Conservation (phyloP, 2,113 vertebrate species). For the Campylomormyrus tamandua region DNA sequence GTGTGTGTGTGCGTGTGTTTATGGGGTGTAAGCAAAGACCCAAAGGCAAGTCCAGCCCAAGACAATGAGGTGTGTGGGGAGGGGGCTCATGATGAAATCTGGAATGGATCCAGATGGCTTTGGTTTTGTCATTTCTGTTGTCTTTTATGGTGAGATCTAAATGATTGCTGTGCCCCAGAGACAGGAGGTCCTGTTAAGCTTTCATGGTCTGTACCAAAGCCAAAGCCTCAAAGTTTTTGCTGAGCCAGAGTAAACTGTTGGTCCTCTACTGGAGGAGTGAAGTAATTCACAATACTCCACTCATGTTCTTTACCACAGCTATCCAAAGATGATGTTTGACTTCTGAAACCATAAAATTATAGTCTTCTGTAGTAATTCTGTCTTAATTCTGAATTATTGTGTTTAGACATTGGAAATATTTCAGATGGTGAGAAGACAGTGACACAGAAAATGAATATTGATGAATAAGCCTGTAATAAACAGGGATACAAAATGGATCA, state of each 20-base stretch:
- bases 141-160: background rate
- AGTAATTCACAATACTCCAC: background rate
- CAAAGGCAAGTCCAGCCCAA: background rate
- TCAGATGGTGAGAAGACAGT: background rate
- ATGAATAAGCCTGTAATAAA: background rate
- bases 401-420: background rate
- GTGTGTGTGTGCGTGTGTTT: background rate
- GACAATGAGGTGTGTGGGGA: background rate
- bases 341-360: background rate
- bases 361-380: background rate
- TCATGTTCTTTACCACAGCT: background rate
- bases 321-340: background rate
- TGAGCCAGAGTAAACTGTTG: background rate
- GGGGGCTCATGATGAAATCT: background rate
- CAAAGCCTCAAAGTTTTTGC: background rate
- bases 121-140: background rate
- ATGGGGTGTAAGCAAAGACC: background rate
- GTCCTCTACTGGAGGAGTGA: background rate
- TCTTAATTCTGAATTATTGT: background rate
- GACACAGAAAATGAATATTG: background rate
- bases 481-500: background rate
- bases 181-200: background rate
- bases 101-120: background rate
- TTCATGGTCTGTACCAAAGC: background rate
- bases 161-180: background rate